phyloP scores from a whole-genome alignment of 2,113 vertebrate genomes.

The Notarius quadriscutis region DNA sequence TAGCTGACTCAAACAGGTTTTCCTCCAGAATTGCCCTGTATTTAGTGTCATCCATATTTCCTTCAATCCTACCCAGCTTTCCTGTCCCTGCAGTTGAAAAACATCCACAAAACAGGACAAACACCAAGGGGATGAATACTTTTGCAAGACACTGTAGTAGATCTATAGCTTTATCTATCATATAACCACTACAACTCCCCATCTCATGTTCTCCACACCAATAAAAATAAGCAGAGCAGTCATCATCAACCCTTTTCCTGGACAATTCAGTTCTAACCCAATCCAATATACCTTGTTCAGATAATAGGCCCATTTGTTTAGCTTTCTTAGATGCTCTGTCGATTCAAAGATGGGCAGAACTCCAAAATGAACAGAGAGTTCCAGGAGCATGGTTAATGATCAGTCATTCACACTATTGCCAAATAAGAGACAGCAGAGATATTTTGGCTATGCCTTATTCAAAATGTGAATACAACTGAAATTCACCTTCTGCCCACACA shows the following conservation, averaged over 20 bases:
- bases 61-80: too few relatives aligned
- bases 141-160: background rate
- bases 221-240: background rate
- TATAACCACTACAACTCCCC: background rate
- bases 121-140: too few relatives aligned
- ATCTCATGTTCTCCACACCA: background rate
- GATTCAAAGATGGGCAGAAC: background rate
- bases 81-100: too few relatives aligned
- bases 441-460: too few relatives aligned
- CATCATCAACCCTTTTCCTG: background rate
- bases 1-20: too few relatives aligned
- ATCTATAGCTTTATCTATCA: background rate
- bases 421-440: background rate
- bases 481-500: background rate
- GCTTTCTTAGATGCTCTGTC: background rate
- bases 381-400: background rate
- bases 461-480: background rate
- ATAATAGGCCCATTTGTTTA: background rate
- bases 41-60: too few relatives aligned
- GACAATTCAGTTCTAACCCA: background rate
- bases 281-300: background rate
- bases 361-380: background rate
- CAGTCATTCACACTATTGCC: background rate
- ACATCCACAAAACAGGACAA: too few relatives aligned
- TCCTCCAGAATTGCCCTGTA: too few relatives aligned